Base-by-base conservation (phyloP, 2,113 vertebrate species). In the Cairina moschata region DNA sequence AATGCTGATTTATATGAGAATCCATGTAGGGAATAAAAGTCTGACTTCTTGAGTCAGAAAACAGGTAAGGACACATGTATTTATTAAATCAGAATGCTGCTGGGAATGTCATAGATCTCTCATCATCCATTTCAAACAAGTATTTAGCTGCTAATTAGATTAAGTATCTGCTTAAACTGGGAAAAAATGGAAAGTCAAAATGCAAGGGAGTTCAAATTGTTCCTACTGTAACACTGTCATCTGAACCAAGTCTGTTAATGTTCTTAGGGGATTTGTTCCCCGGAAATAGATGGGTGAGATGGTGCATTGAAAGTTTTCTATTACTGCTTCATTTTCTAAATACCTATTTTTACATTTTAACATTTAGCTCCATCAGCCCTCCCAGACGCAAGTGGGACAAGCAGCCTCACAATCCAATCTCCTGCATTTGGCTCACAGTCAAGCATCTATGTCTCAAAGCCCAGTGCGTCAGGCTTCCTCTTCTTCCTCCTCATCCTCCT, bases 381-480 rank as follows among this genome's bases (percentile, higher is more conserved):
- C 98, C 96, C 99, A 99, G 98, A 98, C 98, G 97, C 98, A 99
- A 97, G 98, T 98, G 88, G 98, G 98, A 96, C 98, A 98, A 82
- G 97, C 98, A 68, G 98, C 98, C 75, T 98, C 99, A 93, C 99
- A 99, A 96, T 95, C 99, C 94, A 98, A 95, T 97, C 98, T 99
- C 92, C 98, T 99, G 94, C 99, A 99, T 98, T 98, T 99, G 98
- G 98, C 99, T 97, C 99, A 99, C 97, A 98, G 98, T 98, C 99
- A 99, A 98, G 98, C 99, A 94, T 99, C 99, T 92, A 96, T 98
- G 96, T 97, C 98, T 97, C 98, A 98, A 96, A 98, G 98, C 91
- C 98, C 98, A 65, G 96, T 98, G 76, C 98, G 97, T 86, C 98
- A 98, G 95, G 93, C 98, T 96, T 99, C 99, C 72, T 99, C 99